Evolutionary conservation across 2,797 vertebrate species (phyloP).

Genomic region (Rhabdomys pumilio): DNA sequence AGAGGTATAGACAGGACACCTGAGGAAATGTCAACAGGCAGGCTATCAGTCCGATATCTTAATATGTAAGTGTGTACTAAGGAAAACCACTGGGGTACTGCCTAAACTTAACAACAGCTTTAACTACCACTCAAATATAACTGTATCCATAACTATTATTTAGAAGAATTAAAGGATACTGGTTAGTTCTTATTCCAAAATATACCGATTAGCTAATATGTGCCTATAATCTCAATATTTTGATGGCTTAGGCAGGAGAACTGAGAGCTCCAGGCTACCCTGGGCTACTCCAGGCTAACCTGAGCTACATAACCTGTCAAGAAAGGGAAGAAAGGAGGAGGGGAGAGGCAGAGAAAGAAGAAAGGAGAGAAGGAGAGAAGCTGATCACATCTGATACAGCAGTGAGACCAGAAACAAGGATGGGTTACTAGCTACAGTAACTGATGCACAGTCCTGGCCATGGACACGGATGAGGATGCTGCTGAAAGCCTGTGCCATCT

Average conservation of each 20-base stretch:
- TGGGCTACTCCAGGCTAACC: not conserved
- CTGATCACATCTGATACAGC: not conserved
- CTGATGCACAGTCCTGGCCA: not conserved
- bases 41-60: conserved; percentile 38
- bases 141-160: not conserved
- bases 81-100: conserved; percentile 35
- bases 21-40: conserved; percentile 46
- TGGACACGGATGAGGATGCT: not conserved
- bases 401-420: conserved; percentile 30
- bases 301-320: not conserved
- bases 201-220: not conserved
- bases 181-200: conserved; percentile 68
- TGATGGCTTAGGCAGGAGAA: not conserved
- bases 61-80: not conserved
- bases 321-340: not conserved
- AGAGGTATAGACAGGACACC: not conserved
- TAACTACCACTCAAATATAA: conserved; percentile 55
- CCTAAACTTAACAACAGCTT: conserved; percentile 35
- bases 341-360: not conserved
- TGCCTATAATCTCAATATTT: not conserved
- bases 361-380: not conserved
- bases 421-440: not conserved
- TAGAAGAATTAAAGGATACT: conserved; percentile 14
- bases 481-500: conserved; percentile 12
- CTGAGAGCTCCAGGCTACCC: not conserved